These are phyloP conservation scores for Siniperca obscura DNA, from an alignment of 2,797 vertebrate genomes.

Conservation along the genomic window DNA sequence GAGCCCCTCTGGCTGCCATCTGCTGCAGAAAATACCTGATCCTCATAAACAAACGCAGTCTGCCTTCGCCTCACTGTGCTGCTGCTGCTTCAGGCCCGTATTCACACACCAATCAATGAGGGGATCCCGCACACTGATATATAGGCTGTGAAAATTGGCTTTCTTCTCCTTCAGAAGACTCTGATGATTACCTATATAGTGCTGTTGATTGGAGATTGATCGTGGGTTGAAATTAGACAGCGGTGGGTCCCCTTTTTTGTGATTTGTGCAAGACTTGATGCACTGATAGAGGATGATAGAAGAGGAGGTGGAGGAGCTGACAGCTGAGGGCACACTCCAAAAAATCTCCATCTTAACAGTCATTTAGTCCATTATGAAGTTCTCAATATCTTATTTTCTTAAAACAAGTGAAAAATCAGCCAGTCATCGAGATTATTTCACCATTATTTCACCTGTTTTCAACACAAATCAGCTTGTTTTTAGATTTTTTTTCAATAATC, in stretches of 20 bases:
- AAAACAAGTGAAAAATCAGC: constrained; percentile 18
- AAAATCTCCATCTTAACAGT: constrained; percentile 45
- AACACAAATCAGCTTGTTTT: neutral
- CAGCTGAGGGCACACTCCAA: constrained; percentile 3
- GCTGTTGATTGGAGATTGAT: constrained; percentile 84
- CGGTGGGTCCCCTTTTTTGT: constrained; percentile 54
- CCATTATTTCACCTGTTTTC: neutral
- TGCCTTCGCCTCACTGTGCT: constrained; percentile 27
- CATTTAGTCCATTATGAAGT: constrained; percentile 24
- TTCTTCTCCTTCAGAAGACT: constrained; percentile 74
- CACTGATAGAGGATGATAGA: constrained; percentile 56
- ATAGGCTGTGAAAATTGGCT: constrained; percentile 75
- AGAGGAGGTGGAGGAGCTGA: constrained; percentile 18
- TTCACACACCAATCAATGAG: constrained; percentile 80
- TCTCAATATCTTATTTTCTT: constrained; percentile 33
- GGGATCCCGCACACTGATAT: constrained; percentile 69
- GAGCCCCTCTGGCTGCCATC: constrained; percentile 57
- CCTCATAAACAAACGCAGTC: constrained; percentile 75
- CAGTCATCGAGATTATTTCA: neutral
- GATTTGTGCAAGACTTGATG: constrained; percentile 66
- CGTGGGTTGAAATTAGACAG: constrained; percentile 77
- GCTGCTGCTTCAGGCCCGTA: constrained; percentile 51
- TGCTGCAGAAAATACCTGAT: constrained; percentile 67
- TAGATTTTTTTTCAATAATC: neutral
- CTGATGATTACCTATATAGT: constrained; percentile 76